These are phyloP conservation scores for Taenioides sp. DNA, from an alignment of 2,797 vertebrate genomes.

Conservation along the genomic window DNA sequence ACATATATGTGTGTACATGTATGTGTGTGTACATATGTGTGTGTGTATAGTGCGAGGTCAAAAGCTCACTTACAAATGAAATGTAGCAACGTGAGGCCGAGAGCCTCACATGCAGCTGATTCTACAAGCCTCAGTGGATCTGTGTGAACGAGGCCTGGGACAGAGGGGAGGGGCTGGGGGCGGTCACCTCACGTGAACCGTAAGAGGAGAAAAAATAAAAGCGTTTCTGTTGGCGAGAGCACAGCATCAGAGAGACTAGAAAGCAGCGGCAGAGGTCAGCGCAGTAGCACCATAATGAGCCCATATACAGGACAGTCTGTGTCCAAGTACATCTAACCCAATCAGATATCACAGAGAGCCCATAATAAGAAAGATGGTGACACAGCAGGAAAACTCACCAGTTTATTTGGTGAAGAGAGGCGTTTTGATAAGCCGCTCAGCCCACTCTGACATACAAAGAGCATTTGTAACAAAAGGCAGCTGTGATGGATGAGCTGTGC, in stretches of 20 bases:
- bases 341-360: conserved; percentile 27
- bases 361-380: conserved; percentile 48
- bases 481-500: conserved; percentile 53
- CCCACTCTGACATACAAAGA: conserved; percentile 44
- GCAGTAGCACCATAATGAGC: conserved; percentile 34
- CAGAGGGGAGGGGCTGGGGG: conserved; percentile 20
- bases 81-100: conserved; percentile 76
- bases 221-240: conserved; percentile 45
- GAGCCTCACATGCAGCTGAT: conserved; percentile 77
- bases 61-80: conserved; percentile 76
- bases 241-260: conserved; percentile 67
- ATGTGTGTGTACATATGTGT: conserved; percentile 29
- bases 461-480: conserved; percentile 46
- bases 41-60: conserved; percentile 65
- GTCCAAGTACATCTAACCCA: conserved; percentile 8
- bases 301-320: conserved; percentile 6
- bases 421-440: conserved; percentile 19
- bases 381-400: conserved; percentile 38
- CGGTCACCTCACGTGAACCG: conserved; percentile 75
- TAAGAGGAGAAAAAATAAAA: conserved; percentile 31
- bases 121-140: conserved; percentile 81
- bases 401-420: conserved; percentile 53
- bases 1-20: conserved; percentile 27
- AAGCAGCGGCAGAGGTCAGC: conserved; percentile 67
- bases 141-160: conserved; percentile 73